Evolutionary conservation across 2,888 invertebrate species (phyloP).

Genomic region (Cancer borealis): DNA sequence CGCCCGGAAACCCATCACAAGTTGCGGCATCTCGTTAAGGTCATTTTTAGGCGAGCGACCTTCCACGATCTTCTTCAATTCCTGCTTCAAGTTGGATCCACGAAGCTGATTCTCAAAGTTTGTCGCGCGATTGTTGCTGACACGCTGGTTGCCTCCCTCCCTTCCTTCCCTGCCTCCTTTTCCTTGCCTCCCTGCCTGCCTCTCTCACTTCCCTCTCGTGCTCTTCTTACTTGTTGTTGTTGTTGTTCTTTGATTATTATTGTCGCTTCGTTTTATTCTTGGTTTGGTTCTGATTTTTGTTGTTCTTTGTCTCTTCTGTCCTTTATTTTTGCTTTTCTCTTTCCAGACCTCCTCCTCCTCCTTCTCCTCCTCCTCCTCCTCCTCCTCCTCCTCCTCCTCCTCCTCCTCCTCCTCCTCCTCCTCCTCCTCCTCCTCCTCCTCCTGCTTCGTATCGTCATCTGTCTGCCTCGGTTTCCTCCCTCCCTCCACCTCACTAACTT

Average conservation of each 20-base stretch:
- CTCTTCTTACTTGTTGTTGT: neutral
- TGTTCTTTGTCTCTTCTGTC: too few species aligned
- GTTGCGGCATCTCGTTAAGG: slow-evolving; percentile 8
- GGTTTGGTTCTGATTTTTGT: too few species aligned
- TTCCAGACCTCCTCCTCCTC: too few species aligned
- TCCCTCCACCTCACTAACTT: neutral
- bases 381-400: too few species aligned
- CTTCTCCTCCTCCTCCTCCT: too few species aligned
- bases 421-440: too few species aligned
- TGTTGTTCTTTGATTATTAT: too few species aligned
- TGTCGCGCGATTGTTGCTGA: neutral
- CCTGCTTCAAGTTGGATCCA: neutral
- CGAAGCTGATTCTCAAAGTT: neutral
- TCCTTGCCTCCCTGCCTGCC: neutral
- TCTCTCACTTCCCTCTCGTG: neutral
- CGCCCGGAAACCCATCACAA: neutral
- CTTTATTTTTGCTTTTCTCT: too few species aligned
- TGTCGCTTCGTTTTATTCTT: too few species aligned
- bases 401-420: too few species aligned
- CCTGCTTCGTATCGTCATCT: too few species aligned
- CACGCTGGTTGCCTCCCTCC: neutral
- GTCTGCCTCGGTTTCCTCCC: neutral
- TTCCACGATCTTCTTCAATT: neutral
- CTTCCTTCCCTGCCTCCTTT: neutral
- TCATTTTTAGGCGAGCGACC: neutral